phyloP scores from a whole-genome alignment of 2,113 vertebrate species.

The Collichthys lucidus region DNA sequence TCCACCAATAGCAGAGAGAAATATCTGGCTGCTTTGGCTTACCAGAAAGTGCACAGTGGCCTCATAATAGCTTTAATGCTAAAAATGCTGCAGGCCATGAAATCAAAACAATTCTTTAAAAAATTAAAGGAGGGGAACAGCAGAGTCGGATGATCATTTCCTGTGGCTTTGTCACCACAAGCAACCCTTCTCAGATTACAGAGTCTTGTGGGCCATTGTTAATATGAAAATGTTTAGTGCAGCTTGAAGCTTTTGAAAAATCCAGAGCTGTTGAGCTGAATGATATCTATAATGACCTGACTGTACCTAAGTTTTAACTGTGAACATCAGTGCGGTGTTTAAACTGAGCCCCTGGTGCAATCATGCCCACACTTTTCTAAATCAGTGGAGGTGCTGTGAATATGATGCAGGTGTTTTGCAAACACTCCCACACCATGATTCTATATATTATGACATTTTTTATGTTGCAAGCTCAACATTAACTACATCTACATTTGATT shows the following conservation, averaged over 20 bases:
- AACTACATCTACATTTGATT: too few species aligned
- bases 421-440: slow-evolving; percentile 36
- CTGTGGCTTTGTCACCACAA: background rate
- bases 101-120: too few species aligned
- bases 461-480: background rate
- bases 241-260: slow-evolving; percentile 9
- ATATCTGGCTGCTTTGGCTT: background rate
- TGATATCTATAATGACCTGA: slow-evolving; percentile 5
- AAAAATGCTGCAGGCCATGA: background rate
- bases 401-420: slow-evolving; percentile 34
- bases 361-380: slow-evolving; percentile 25
- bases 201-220: background rate
- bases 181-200: background rate
- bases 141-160: background rate
- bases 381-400: slow-evolving; percentile 20
- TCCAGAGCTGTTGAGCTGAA: background rate
- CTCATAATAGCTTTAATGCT: background rate
- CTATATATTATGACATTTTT: slow-evolving; percentile 21
- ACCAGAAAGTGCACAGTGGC: background rate
- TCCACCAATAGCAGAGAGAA: background rate
- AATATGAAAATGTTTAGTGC: background rate
- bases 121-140: background rate
- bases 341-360: background rate
- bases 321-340: slow-evolving; percentile 1
- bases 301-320: background rate